These are phyloP conservation scores for Neomonachus schauinslandi DNA, from an alignment of 2,113 vertebrate species.

Conservation along the genomic window DNA sequence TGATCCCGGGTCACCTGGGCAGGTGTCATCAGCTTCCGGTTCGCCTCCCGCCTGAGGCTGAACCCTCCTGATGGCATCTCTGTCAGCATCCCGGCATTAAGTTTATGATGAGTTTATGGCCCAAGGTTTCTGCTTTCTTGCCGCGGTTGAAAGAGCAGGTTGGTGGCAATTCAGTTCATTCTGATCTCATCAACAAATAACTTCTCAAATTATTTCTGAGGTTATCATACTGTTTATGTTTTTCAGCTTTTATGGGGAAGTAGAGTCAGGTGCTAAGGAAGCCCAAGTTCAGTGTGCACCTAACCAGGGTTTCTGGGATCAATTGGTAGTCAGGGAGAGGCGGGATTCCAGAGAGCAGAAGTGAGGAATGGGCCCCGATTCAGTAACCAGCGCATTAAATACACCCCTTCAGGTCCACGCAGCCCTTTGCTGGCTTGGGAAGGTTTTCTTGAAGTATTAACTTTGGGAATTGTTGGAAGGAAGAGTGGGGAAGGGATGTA, in stretches of 20 bases:
- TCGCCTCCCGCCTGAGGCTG: not conserved
- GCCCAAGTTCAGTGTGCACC: not conserved
- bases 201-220: too few relatives aligned
- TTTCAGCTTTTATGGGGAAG: not conserved
- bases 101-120: too few relatives aligned
- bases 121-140: not conserved
- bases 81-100: not conserved
- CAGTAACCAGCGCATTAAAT: accelerated
- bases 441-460: not conserved
- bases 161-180: accelerated
- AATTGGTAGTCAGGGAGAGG: not conserved
- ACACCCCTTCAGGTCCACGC: accelerated
- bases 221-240: not conserved
- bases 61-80: not conserved
- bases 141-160: not conserved
- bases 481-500: not conserved
- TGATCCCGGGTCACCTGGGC: constrained; percentile 46
- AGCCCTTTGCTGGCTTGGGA: not conserved
- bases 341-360: too few relatives aligned
- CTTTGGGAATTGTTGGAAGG: not conserved
- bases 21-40: constrained; percentile 59
- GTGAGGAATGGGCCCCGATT: accelerated
- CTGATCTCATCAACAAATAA: not conserved
- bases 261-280: not conserved
- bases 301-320: not conserved